Conservation (phyloP, 1,140 invertebrate species). For the Bombus picipes region DNA sequence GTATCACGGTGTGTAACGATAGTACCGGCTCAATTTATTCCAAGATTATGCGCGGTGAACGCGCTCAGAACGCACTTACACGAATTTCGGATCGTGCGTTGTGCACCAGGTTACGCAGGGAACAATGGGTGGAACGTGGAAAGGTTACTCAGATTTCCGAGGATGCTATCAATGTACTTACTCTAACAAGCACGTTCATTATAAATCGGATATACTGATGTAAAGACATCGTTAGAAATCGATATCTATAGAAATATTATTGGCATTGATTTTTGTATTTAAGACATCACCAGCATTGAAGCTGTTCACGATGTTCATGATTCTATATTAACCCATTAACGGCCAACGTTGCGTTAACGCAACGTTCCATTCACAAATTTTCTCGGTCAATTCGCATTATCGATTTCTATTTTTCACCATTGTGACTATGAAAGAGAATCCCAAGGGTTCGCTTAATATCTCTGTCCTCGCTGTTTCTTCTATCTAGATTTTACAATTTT, state of each 20-base stretch:
- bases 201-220: neutral
- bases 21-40: conserved; percentile 19
- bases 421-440: no score
- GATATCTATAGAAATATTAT: neutral
- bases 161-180: neutral
- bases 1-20: conserved; percentile 10
- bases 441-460: neutral
- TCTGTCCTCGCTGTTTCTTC: neutral
- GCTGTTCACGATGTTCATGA: no score
- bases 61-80: conserved; percentile 7
- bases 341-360: no score
- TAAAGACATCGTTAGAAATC: neutral
- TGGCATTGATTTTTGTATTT: neutral
- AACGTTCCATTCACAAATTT: neutral
- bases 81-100: neutral
- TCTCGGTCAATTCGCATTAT: neutral
- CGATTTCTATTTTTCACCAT: no score
- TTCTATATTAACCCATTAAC: no score
- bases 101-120: neutral
- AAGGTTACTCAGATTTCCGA: no score
- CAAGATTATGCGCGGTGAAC: conserved; percentile 27
- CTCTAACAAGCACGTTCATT: neutral
- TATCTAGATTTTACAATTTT: neutral
- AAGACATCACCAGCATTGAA: no score
- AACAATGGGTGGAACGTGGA: neutral